These are phyloP conservation scores for Gallinago jamesoni DNA, from an alignment of 2,113 vertebrate species.

Conservation along the genomic window DNA sequence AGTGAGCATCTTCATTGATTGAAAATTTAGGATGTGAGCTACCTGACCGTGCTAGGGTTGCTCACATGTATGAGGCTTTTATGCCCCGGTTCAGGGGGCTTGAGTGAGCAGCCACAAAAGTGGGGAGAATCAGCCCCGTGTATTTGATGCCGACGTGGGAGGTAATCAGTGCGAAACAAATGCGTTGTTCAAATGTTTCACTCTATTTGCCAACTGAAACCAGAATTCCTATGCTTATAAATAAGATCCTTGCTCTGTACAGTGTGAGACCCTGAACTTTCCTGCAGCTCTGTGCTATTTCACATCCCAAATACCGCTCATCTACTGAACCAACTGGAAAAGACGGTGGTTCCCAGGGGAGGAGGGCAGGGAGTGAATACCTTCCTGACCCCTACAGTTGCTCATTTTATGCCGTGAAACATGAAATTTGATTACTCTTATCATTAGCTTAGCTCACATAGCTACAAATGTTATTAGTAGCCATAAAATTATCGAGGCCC, in stretches of 20 bases:
- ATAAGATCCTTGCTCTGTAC: background rate
- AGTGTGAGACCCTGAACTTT: background rate
- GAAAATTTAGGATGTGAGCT: background rate
- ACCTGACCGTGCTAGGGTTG: rapidly evolving
- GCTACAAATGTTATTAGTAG: slow-evolving; percentile 65
- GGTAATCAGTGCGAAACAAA: background rate
- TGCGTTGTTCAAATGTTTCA: rapidly evolving
- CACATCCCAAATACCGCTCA: background rate
- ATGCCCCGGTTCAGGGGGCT: background rate
- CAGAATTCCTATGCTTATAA: background rate
- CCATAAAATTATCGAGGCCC: slow-evolving; percentile 69
- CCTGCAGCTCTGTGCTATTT: background rate
- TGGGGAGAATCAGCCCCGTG: rapidly evolving
- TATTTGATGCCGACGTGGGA: rapidly evolving
- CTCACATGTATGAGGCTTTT: background rate
- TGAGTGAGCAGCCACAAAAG: background rate
- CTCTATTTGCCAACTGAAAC: rapidly evolving
- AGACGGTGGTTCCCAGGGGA: slow-evolving; percentile 44
- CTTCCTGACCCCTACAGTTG: slow-evolving; percentile 58
- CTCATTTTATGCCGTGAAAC: slow-evolving; percentile 63
- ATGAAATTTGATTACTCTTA: slow-evolving; percentile 67
- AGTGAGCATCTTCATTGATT: rapidly evolving
- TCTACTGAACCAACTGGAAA: slow-evolving; percentile 25
- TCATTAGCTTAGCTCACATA: slow-evolving; percentile 71
- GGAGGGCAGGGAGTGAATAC: slow-evolving; percentile 38